Evolutionary conservation across 2,113 vertebrate genomes (phyloP).

Genomic region (Zosterops japonicus): DNA sequence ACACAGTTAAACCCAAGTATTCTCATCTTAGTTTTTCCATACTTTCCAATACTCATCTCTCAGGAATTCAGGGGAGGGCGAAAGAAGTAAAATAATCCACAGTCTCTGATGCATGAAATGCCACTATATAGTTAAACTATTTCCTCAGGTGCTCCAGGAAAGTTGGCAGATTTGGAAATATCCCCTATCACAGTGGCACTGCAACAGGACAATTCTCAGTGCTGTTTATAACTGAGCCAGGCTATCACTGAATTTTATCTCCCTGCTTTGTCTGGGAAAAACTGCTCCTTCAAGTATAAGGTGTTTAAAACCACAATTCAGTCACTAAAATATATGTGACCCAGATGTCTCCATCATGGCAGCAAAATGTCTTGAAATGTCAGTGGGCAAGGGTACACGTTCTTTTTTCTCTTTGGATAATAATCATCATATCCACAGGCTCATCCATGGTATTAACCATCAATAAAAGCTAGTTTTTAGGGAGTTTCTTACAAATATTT

Average conservation of each 20-base stretch:
- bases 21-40: background rate
- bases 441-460: background rate
- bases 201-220: background rate
- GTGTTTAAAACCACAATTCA: background rate
- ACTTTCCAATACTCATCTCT: background rate
- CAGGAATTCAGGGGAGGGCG: background rate
- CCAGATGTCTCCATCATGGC: background rate
- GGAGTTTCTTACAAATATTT: background rate
- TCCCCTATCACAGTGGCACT: background rate
- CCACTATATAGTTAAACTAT: background rate
- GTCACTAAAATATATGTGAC: rapidly evolving
- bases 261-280: background rate
- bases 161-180: background rate
- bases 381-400: rapidly evolving
- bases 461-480: background rate
- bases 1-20: background rate
- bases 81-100: background rate
- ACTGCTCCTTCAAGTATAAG: background rate
- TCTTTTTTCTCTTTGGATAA: background rate
- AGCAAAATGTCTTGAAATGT: background rate
- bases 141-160: background rate
- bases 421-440: background rate
- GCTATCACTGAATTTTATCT: background rate
- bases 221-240: background rate
- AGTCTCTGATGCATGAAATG: background rate